Base-by-base conservation (phyloP, 2,113 vertebrate genomes). In the Grus americana region DNA sequence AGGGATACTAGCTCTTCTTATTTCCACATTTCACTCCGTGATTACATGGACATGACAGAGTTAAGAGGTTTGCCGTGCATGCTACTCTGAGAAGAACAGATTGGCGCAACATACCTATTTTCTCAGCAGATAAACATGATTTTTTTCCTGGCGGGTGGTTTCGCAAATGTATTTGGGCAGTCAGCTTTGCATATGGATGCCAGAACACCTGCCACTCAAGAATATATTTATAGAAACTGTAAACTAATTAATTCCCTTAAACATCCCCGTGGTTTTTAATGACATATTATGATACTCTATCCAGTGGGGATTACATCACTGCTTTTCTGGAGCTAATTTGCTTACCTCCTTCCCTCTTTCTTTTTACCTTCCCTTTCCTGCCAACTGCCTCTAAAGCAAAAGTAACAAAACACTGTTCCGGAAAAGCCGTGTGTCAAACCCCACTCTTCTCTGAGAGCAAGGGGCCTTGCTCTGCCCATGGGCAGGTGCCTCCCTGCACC, bases 211-310 rank as follows among this genome's bases (percentile, higher is more conserved):
- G 82, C 47, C 84, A 94, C 50, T 91, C 96, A 96, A 79, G 44
- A 93, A 90, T 46, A 4, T 88, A 94, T 96, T 97, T 97, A 93
- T 90, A 95, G 88, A 96, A 95, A 82, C n/a, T 88, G 47, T 94
- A 97, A 98, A 95, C 85, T 91, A 92, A 92, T 97, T 97, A 93
- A 93, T 95, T 95, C 52, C 20, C 86, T 90, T 94, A 96, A 97
- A 94, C 24, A 82, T 55, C 52, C 57, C 72, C 30, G 74, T 50
- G 55, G 17, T 71, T 97, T 97, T 93, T 93, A 95, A 90, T 84
- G 78, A 88, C 72, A 78, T 58, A 92, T 63, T 93, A 86, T 95
- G 44, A 65, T 93, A 81, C 42, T 63, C 34, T 80, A 72, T 93
- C 80, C 75, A 68, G 65, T 59, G 81, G 72, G 57, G 76, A 72